Percentiles rank a stretch among this genome's conserved stretches.
Evolutionary conservation across 1,140 invertebrate genomes (phyloP).

Genomic region (Helicoverpa zea): DNA sequence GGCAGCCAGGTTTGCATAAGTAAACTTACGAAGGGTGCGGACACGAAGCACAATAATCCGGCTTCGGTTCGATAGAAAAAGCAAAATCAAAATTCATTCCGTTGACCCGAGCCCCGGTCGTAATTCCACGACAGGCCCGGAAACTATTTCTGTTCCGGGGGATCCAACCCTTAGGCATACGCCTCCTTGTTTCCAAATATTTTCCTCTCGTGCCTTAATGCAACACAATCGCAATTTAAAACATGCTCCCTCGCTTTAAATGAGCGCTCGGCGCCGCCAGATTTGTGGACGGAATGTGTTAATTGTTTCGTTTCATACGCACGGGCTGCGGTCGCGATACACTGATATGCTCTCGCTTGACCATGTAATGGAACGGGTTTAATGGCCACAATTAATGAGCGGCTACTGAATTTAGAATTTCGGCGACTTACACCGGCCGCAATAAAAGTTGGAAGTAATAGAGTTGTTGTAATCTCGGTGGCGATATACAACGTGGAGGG

Average conservation of each 20-base stretch:
- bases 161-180: conserved; percentile 63
- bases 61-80: conserved; percentile 66
- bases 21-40: conserved; percentile 56
- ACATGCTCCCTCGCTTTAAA: conserved; percentile 52
- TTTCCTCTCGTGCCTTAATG: conserved; percentile 57
- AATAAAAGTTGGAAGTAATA: conserved; percentile 62
- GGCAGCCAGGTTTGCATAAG: conserved; percentile 65
- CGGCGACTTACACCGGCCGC: conserved; percentile 9
- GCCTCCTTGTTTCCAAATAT: conserved; percentile 65
- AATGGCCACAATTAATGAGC: conserved; percentile 44
- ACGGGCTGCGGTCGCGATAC: conserved; percentile 51
- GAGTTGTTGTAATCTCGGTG: conserved; percentile 65
- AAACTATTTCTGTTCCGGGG: conserved; percentile 81
- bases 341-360: conserved; percentile 59
- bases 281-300: conserved; percentile 62
- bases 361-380: conserved; percentile 53
- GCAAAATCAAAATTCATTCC: conserved; percentile 81
- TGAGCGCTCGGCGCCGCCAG: conserved; percentile 50
- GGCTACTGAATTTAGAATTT: conserved; percentile 45
- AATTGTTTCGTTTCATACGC: conserved; percentile 57
- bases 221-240: conserved; percentile 62
- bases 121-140: conserved; percentile 66
- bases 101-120: conserved; percentile 66
- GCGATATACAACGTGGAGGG: conserved; percentile 55
- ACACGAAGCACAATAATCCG: conserved; percentile 65